These are phyloP conservation scores for Oriolus oriolus DNA, from an alignment of 2,113 vertebrate genomes.

Conservation along the genomic window DNA sequence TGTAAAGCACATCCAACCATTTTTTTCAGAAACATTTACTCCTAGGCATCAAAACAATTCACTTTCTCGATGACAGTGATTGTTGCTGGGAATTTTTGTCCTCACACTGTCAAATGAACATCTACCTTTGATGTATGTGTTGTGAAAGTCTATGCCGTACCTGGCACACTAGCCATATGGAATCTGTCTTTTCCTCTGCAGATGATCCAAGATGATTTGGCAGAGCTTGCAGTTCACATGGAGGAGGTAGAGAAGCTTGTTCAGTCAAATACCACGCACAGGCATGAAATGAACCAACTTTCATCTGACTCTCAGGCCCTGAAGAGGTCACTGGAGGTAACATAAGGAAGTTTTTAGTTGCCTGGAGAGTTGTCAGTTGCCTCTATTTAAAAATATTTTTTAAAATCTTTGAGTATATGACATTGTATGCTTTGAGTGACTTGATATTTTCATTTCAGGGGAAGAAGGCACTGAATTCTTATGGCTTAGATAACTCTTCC, in stretches of 20 bases:
- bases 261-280: slow-evolving; percentile 74
- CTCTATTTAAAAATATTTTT: background rate
- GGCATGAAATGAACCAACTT: slow-evolving; percentile 76
- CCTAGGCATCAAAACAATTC: background rate
- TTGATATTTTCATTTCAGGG: background rate
- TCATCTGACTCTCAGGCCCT: slow-evolving; percentile 71
- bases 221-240: slow-evolving; percentile 77
- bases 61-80: background rate
- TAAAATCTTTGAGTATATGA: background rate
- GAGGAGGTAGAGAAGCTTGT: slow-evolving; percentile 75
- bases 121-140: background rate
- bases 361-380: background rate
- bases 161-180: background rate
- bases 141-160: background rate
- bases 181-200: slow-evolving; percentile 47
- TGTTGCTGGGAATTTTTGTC: background rate
- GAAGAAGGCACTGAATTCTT: background rate
- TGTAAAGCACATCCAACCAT: background rate
- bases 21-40: background rate
- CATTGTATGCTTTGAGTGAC: background rate
- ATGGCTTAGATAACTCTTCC: background rate
- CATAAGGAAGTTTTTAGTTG: background rate
- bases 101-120: background rate
- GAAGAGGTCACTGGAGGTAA: slow-evolving; percentile 79
- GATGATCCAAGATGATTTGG: slow-evolving; percentile 83